phyloP scores from a whole-genome alignment of 2,113 vertebrate species.

The Pungitius pungitius region DNA sequence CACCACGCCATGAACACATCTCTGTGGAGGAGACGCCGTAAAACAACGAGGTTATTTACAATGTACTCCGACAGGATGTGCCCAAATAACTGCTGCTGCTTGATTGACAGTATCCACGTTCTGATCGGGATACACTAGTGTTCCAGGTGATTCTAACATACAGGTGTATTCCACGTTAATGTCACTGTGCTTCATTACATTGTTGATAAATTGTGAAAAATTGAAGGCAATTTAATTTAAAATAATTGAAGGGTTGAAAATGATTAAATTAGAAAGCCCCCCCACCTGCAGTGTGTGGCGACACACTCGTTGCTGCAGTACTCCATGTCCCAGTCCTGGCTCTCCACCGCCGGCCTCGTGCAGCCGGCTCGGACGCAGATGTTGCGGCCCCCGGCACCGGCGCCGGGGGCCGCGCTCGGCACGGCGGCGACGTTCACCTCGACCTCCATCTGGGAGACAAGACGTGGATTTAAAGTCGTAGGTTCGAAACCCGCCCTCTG shows the following conservation, averaged over 20 bases:
- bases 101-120: neutral
- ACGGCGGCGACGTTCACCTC: constrained; percentile 84
- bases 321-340: constrained; percentile 92
- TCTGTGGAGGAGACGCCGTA: constrained; percentile 50
- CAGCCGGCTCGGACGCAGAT: constrained; percentile 89
- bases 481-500: too few relatives aligned
- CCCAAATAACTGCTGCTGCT: neutral
- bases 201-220: too few relatives aligned
- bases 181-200: too few relatives aligned
- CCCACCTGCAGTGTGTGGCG: constrained; percentile 93
- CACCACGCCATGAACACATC: constrained; percentile 85
- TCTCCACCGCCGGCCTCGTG: constrained; percentile 86
- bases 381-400: constrained; percentile 71
- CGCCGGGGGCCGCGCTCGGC: constrained; percentile 26
- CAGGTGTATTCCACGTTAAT: too few relatives aligned
- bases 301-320: constrained; percentile 94
- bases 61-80: neutral
- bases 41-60: neutral
- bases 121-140: neutral
- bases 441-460: constrained; percentile 85
- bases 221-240: too few relatives aligned
- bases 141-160: too few relatives aligned
- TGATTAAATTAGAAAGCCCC: too few relatives aligned
- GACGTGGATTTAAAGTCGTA: neutral
- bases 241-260: too few relatives aligned